Base-by-base conservation (phyloP, 2,888 invertebrate genomes). In the Drosophila monieri region DNA sequence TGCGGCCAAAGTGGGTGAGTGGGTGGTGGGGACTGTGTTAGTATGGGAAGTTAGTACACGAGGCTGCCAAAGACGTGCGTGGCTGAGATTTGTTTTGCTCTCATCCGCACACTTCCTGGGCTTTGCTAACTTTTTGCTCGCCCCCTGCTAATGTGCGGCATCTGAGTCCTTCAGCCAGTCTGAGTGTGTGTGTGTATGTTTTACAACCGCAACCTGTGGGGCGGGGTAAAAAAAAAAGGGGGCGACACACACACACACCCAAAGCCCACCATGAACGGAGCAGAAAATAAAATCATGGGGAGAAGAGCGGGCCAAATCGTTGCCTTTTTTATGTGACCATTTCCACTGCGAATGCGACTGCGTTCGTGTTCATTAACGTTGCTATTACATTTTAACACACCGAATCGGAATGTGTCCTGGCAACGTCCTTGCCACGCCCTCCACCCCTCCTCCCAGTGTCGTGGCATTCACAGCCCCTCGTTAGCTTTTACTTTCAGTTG, bases 301-400 rank as follows among this genome's bases (percentile, higher is more conserved):
- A 25, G 25, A 23, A 43, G 41, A 41, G 52, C 41, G 56, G 59
- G 54, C 23, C 54, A 55, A 66, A 69, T 69, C 54, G 66, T 52
- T 46, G 59, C 64, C 78, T 75, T 80, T 80, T 85, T 81, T 81
- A 85, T 87, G 83, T 74, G 85, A 87, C 88, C 85, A 87, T 81
- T 81, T 81, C 76, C 71, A 87, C 76, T 64, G 78, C 66, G 67
- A 75, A 58, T 85, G 85, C 61, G 66, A 69, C 73, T 73, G 69
- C 87, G 80, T 81, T 81, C 80, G 87, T 81, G 80, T 81, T 81
- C 80, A 86, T 81, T 81, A 81, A 81, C 87, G 80, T 81, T 86
- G 80, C 87, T 81, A 81, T 81, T 81, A 81, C 80, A 87, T 87
- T 81, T 81, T 81, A 81, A 81, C 81, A 81, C 87, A 81, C 81